These are phyloP conservation scores for Muntiacus reevesi DNA, from an alignment of 2,113 vertebrate genomes.

Conservation along the genomic window DNA sequence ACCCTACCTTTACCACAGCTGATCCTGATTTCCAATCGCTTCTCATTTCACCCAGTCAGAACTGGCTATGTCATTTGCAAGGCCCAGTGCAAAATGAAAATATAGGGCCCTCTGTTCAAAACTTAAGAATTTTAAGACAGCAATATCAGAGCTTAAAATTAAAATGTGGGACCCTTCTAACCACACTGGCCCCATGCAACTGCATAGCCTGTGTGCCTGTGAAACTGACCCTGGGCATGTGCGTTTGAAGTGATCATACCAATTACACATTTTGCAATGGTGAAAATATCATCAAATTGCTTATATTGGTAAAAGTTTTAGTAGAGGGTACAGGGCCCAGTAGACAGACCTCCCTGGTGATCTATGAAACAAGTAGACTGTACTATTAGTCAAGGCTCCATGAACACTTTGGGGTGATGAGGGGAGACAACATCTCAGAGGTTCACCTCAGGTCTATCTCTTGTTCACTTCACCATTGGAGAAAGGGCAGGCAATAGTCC, in stretches of 20 bases:
- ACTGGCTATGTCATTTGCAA: neutral
- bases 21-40: neutral
- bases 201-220: too few species aligned
- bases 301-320: neutral
- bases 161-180: neutral
- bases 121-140: neutral
- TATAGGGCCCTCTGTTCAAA: neutral
- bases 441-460: neutral
- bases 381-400: neutral
- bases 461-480: neutral
- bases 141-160: neutral
- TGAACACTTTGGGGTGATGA: neutral
- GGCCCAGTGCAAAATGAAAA: neutral
- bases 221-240: neutral
- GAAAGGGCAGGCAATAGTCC: neutral
- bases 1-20: neutral
- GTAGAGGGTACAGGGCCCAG: neutral
- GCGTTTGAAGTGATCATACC: neutral
- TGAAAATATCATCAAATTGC: neutral
- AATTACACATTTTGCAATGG: neutral
- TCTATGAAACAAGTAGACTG: neutral
- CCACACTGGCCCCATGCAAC: neutral
- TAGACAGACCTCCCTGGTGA: neutral
- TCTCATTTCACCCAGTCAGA: neutral
- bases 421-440: neutral